Conservation (phyloP, 2,113 vertebrate genomes). For the Canis aureus region DNA sequence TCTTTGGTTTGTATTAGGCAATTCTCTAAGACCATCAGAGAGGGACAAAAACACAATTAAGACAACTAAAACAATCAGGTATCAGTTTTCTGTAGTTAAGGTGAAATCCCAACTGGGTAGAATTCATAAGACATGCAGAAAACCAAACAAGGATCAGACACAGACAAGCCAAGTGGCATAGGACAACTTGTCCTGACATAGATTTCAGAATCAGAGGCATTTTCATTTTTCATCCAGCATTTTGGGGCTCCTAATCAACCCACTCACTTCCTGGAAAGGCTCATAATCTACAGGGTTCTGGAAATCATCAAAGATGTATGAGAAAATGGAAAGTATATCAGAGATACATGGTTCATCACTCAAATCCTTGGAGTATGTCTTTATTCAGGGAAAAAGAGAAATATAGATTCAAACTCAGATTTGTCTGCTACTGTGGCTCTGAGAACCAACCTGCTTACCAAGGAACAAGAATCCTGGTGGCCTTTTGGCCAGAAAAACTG, state of each 20-base stretch:
- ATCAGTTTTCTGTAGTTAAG: not conserved
- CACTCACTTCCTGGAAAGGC: not conserved
- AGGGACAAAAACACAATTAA: not conserved
- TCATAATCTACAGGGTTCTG: not conserved
- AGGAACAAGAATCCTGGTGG: not conserved
- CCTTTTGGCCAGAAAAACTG: not conserved
- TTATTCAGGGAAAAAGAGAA: not conserved
- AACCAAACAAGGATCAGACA: not conserved
- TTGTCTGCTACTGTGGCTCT: not conserved
- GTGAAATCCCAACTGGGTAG: not conserved
- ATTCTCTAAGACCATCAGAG: not conserved
- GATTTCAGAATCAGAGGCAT: not conserved
- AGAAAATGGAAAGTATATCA: not conserved
- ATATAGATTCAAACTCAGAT: not conserved
- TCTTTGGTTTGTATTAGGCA: not conserved
- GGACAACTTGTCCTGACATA: not conserved
- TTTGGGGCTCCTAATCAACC: not conserved
- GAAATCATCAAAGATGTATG: not conserved
- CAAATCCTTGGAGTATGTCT: not conserved
- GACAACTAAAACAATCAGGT: not conserved
- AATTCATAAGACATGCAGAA: not conserved
- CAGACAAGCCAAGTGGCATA: not conserved
- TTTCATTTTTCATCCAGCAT: slow-evolving; percentile 36
- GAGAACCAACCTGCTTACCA: not conserved
- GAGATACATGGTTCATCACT: not conserved